Conservation (phyloP, 2,113 vertebrate genomes). For the Cisticola juncidis region DNA sequence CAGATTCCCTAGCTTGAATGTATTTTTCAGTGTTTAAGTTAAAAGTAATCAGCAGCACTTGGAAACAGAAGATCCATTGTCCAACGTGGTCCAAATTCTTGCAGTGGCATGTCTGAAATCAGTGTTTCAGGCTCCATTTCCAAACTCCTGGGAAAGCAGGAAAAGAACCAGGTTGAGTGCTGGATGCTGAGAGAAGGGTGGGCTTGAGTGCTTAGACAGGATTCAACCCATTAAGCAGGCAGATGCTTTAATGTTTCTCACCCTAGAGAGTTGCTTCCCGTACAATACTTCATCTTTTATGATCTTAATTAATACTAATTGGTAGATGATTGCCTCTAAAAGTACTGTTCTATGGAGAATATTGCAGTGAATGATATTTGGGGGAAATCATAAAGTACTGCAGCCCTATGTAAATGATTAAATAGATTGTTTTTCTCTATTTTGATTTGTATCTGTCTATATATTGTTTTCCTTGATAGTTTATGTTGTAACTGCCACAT, state of each 20-base stretch:
- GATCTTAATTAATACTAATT: constrained; percentile 22
- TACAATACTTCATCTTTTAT: not conserved
- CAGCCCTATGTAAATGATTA: not conserved
- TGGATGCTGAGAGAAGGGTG: not conserved
- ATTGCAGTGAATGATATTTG: not conserved
- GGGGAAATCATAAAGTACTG: not conserved
- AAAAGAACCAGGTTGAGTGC: not conserved
- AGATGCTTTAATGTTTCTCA: not conserved
- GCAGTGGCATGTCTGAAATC: not conserved
- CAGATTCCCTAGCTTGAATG: not conserved
- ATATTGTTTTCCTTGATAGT: not conserved
- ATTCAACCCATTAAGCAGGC: not conserved
- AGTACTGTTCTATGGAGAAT: not conserved
- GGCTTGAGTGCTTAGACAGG: not conserved
- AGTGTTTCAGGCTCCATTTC: not conserved
- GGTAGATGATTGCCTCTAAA: not conserved
- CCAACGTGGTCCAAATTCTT: not conserved
- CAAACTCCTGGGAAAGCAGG: not conserved
- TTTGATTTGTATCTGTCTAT: not conserved
- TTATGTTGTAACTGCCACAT: not conserved
- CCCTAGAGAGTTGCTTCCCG: not conserved
- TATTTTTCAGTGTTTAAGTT: not conserved
- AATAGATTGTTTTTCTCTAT: not conserved
- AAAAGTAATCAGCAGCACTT: not conserved
- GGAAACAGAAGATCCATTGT: not conserved